Conservation (phyloP, 2,113 vertebrate species). For the Chinchilla lanigera region DNA sequence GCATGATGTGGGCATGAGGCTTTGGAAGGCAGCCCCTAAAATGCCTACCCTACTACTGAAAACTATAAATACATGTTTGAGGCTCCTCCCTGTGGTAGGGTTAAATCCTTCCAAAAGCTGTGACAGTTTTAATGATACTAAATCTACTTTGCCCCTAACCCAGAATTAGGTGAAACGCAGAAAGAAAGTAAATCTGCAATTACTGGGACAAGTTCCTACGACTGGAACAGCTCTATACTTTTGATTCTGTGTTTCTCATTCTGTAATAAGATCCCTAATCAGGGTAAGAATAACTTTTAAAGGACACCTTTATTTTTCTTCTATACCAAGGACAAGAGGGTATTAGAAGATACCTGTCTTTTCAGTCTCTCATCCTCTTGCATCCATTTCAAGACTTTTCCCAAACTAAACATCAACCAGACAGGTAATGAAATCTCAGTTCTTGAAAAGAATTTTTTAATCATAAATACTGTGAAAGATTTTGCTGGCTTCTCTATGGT, state of each 20-base stretch:
- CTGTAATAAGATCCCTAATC: neutral
- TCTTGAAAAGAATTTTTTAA: neutral
- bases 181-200: neutral
- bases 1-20: neutral
- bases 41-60: neutral
- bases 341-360: neutral
- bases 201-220: neutral
- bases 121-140: neutral
- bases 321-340: neutral
- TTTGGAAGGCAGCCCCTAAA: neutral
- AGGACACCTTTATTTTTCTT: neutral
- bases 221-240: neutral
- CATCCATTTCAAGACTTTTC: neutral
- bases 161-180: neutral
- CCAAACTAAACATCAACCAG: slow-evolving; percentile 14
- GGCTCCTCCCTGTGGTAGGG: neutral
- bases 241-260: neutral
- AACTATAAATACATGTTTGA: neutral
- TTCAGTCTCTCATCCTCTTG: neutral
- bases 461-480: neutral
- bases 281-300: neutral
- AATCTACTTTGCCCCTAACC: neutral
- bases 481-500: neutral
- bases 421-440: neutral
- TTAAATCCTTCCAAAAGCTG: neutral